Evolutionary conservation across 2,113 vertebrate genomes (phyloP).

Genomic region (Pelvicachromis taeniatus): DNA sequence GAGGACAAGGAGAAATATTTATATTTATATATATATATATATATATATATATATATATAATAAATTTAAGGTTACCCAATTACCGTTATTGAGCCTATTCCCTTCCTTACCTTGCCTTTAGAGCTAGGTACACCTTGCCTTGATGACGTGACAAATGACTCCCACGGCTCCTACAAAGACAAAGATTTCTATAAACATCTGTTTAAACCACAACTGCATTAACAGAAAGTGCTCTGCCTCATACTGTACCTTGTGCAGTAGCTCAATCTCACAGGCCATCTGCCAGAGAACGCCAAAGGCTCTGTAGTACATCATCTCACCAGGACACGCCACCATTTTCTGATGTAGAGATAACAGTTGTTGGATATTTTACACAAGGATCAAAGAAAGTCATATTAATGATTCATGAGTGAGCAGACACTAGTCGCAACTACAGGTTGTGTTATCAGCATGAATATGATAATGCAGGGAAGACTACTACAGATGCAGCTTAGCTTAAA

Average conservation of each 20-base stretch:
- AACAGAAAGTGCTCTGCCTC: not conserved
- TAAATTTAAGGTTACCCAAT: not conserved
- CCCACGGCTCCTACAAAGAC: slow-evolving; percentile 77
- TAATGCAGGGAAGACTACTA: not conserved
- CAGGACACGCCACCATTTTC: slow-evolving; percentile 77
- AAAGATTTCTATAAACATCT: not conserved
- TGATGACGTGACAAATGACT: slow-evolving; percentile 77
- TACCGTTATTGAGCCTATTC: not conserved
- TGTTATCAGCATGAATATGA: not conserved
- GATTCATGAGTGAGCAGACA: not conserved
- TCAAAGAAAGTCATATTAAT: not conserved
- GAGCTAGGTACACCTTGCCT: slow-evolving; percentile 13
- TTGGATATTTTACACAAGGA: not conserved
- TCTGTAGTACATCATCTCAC: slow-evolving; percentile 71
- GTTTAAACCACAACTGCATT: not conserved
- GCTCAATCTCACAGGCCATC: slow-evolving; percentile 83
- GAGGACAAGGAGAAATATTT: no score
- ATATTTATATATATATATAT: no score
- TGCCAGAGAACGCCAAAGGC: slow-evolving; percentile 81
- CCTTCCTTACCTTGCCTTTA: slow-evolving; percentile 69
- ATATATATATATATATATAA: no score
- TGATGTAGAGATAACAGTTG: slow-evolving; percentile 34
- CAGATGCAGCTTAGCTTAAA: not conserved
- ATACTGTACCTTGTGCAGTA: slow-evolving; percentile 81
- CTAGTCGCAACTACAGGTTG: not conserved